Base-by-base conservation (phyloP, 2,888 invertebrate species). In the Mesoligia furuncula region DNA sequence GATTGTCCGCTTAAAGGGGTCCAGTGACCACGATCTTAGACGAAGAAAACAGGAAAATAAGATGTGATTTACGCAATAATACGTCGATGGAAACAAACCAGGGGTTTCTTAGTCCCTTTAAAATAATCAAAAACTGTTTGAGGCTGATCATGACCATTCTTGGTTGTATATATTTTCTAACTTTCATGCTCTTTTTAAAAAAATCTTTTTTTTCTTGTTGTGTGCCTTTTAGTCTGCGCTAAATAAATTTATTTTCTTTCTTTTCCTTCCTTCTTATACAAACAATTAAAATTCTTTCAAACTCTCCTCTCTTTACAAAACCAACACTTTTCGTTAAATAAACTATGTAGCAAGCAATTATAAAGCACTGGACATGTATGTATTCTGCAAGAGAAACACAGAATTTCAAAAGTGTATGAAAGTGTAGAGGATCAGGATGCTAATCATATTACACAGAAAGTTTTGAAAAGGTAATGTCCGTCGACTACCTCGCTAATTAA, bases 401-500 rank as follows among this genome's bases (percentile, higher is more conserved):
- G 7, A 9, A n/a, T 45, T 24, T 57, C 15, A 48, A 79, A 79
- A 67, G 6, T 27, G 31, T 77, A 62, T 54, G 6, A 42, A 75
- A 20, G 24, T 42, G 62, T 17, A 39, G 20, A 9, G 31, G 42
- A 15, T 42, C 20, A 42, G 15, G 8, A 15, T 39, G 15, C 24
- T 48, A 79, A 79, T 48, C 31, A 51, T 31, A 11, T 62, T 77
- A 24, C n/a, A n/a, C n/a, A 42, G 48, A 59, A 48, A n/a, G 20
- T 79, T 68, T 51, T 79, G 51, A 51, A 79, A 67, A 61, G 57
- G 48, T 48, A 59, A 77, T 27, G n/a, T 36, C 20, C 24, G 20
- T 51, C 15, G 11, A 61, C n/a, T 11, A 31, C 59, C 11, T 51
- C 48, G 11, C 39, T 17, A 42, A 42, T 42, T 64, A 78, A 76